These are phyloP conservation scores for Lucilia cuprina DNA, from an alignment of 1,140 invertebrate genomes.

Conservation along the genomic window DNA sequence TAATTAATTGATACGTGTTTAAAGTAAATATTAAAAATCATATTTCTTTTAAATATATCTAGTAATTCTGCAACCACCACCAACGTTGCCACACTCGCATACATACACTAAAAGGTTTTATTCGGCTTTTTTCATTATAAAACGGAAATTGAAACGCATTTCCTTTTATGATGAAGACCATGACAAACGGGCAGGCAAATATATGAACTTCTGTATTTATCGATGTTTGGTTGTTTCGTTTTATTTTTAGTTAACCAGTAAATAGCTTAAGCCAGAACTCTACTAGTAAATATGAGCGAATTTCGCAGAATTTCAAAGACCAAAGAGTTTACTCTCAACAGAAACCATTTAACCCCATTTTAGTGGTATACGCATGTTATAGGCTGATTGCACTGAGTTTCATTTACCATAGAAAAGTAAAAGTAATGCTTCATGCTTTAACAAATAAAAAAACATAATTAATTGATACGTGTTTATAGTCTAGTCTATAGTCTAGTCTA, in stretches of 20 bases:
- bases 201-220: too few species aligned
- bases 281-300: background rate
- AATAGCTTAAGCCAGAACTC: background rate
- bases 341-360: conserved; percentile 1
- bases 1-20: conserved; percentile 21
- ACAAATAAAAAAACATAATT: background rate
- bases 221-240: background rate
- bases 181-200: background rate
- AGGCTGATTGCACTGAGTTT: background rate
- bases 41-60: background rate
- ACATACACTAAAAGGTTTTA: background rate
- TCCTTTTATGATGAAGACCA: conserved; percentile 16
- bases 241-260: background rate
- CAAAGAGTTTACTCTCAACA: background rate
- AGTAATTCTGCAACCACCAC: background rate
- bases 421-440: background rate
- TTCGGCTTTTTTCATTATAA: background rate
- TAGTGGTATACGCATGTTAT: background rate
- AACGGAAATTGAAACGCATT: conserved; percentile 32
- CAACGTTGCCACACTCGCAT: too few species aligned
- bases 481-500: too few species aligned
- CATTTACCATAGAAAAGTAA: background rate
- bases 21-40: conserved; percentile 15
- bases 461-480: conserved; percentile 19
- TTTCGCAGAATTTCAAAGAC: background rate